Percentiles rank a stretch among this genome's conserved stretches.
phyloP scores from a whole-genome alignment of 2,113 vertebrate species.

The Pterophyllum scalare region DNA sequence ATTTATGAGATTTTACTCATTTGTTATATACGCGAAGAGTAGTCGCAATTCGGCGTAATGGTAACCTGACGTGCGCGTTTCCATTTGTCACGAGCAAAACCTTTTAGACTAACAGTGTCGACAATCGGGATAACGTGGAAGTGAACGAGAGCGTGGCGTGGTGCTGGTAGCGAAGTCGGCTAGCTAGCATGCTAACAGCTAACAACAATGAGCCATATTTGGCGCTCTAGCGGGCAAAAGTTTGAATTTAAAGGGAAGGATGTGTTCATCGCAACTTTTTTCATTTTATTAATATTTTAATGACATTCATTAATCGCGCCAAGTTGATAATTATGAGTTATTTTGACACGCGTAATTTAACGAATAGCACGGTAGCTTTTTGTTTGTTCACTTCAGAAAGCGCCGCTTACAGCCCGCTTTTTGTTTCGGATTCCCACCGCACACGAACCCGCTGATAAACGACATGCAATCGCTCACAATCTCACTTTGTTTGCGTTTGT shows the following conservation, averaged over 20 bases:
- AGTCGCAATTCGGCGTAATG: not conserved
- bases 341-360: conserved; percentile 8
- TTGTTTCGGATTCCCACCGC: conserved; percentile 32
- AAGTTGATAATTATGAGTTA: not conserved
- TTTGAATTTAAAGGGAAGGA: conserved; percentile 66
- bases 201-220: conserved; percentile 81
- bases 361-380: conserved; percentile 74
- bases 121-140: conserved; percentile 81
- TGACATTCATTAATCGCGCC: rapidly evolving
- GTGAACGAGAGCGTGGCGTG: conserved; percentile 80
- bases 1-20: not conserved
- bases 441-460: not conserved
- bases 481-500: rapidly evolving
- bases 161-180: conserved; percentile 60
- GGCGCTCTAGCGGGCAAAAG: conserved; percentile 77
- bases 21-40: not conserved
- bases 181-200: conserved; percentile 77
- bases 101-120: conserved; percentile 53
- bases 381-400: conserved; percentile 71
- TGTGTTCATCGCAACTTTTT: not conserved
- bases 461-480: rapidly evolving
- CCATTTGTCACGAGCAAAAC: not conserved
- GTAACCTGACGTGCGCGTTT: conserved; percentile 13
- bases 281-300: not conserved
- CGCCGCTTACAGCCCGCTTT: conserved; percentile 56